Conservation (phyloP, 2,113 vertebrate genomes). For the Centropristis striata region DNA sequence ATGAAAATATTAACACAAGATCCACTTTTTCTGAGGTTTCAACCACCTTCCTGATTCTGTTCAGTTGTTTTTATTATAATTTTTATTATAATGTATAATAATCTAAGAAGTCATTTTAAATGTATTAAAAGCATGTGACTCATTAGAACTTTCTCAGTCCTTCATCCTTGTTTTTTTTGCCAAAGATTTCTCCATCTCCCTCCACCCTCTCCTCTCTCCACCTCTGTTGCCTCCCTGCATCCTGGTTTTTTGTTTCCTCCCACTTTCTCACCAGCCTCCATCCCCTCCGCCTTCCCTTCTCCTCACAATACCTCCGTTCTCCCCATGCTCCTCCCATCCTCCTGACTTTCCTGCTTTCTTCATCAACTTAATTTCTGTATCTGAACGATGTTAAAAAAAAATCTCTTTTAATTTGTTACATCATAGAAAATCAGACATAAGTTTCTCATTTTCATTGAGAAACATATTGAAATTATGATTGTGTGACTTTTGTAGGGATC, state of each 20-base stretch:
- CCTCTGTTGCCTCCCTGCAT: constrained; percentile 30
- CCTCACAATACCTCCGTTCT: constrained; percentile 38
- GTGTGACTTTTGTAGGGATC: too few species aligned
- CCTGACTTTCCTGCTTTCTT: neutral
- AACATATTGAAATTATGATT: too few species aligned
- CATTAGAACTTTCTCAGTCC: constrained; percentile 4
- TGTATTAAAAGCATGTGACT: neutral
- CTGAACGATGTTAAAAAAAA: too few species aligned
- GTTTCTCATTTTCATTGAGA: too few species aligned
- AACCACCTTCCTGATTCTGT: neutral
- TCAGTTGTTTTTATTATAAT: neutral
- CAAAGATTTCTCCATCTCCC: constrained; percentile 21
- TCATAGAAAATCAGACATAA: too few species aligned
- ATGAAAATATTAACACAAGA: neutral
- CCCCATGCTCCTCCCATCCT: constrained; percentile 10
- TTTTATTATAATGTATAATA: neutral
- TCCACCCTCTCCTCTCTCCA: constrained; percentile 14
- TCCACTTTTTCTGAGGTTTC: too few species aligned
- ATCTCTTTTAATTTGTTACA: too few species aligned
- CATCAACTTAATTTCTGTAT: constrained; percentile 4
- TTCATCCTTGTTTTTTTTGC: constrained; percentile 16
- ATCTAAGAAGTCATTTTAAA: neutral
- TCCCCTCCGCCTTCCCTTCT: constrained; percentile 15
- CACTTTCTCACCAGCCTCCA: constrained; percentile 26
- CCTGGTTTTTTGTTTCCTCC: constrained; percentile 42